A percentile compares a stretch with the other conserved stretches of the same genome.
Evolutionary conservation across 2,797 vertebrate genomes (phyloP).

Genomic region (Enoplosus armatus): DNA sequence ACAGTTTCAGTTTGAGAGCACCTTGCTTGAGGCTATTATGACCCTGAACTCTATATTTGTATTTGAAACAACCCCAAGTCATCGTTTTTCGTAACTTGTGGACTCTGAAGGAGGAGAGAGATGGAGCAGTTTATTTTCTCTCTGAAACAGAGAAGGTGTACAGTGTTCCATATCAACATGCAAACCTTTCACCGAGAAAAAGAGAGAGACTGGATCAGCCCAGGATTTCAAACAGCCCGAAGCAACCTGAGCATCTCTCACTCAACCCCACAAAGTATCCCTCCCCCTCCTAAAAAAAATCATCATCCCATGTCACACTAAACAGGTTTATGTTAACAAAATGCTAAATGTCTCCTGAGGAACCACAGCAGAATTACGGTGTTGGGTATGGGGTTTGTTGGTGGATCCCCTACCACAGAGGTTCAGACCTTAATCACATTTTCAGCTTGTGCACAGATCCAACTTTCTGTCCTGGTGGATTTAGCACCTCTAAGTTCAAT

Average conservation of each 20-base stretch:
- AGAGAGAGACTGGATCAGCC: constrained; percentile 46
- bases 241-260: constrained; percentile 61
- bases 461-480: constrained; percentile 69
- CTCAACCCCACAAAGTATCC: constrained; percentile 36
- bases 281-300: constrained; percentile 3
- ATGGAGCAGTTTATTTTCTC: constrained; percentile 39
- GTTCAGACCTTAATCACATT: constrained; percentile 79
- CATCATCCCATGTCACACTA: constrained; percentile 77
- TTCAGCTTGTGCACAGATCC: constrained; percentile 68
- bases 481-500: constrained; percentile 57
- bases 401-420: constrained; percentile 64
- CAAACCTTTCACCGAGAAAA: constrained; percentile 41
- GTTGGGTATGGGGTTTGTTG: constrained; percentile 64
- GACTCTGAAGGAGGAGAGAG: constrained; percentile 24
- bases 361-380: constrained; percentile 61
- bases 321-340: constrained; percentile 84
- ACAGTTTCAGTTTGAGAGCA: constrained; percentile 59
- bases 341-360: constrained; percentile 77
- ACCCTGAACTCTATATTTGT: constrained; percentile 56
- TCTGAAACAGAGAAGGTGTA: constrained; percentile 45
- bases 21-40: constrained; percentile 48
- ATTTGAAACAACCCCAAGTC: constrained; percentile 52
- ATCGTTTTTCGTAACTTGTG: constrained; percentile 42
- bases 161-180: constrained; percentile 51
- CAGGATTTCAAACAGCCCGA: constrained; percentile 72